Conservation (phyloP, 2,888 invertebrate species). For the Tribolium freemani region DNA sequence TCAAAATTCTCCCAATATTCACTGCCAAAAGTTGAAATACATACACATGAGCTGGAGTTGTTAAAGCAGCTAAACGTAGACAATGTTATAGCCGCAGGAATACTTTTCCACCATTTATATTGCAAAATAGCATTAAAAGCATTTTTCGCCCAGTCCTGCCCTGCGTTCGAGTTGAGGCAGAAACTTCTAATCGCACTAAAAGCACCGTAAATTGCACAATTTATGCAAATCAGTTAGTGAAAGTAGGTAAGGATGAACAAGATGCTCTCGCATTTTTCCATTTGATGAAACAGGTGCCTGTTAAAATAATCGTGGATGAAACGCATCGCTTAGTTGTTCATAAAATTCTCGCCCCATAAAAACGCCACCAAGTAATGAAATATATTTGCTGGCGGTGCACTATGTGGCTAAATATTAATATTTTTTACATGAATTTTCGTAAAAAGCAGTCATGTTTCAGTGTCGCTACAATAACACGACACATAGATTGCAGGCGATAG, state of each 20-base stretch:
- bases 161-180: no score
- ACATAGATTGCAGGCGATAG: constrained; percentile 42
- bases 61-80: background rate
- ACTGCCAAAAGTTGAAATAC: background rate
- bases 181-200: no score
- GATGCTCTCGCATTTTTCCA: background rate
- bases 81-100: background rate
- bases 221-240: background rate
- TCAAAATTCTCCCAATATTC: background rate
- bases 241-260: background rate
- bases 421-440: constrained; percentile 40
- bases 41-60: background rate
- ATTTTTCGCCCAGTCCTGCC: background rate
- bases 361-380: constrained; percentile 28
- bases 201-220: background rate
- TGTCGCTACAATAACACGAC: constrained; percentile 42
- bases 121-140: background rate
- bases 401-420: constrained; percentile 34
- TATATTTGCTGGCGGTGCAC: constrained; percentile 28
- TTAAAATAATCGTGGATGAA: constrained; percentile 9
- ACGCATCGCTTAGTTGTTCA: constrained; percentile 16
- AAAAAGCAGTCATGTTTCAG: constrained; percentile 40
- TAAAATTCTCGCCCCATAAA: constrained; percentile 32
- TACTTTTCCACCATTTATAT: background rate
- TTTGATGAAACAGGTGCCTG: background rate